Conservation (phyloP, 1,140 invertebrate genomes). For the Sipha flava region DNA sequence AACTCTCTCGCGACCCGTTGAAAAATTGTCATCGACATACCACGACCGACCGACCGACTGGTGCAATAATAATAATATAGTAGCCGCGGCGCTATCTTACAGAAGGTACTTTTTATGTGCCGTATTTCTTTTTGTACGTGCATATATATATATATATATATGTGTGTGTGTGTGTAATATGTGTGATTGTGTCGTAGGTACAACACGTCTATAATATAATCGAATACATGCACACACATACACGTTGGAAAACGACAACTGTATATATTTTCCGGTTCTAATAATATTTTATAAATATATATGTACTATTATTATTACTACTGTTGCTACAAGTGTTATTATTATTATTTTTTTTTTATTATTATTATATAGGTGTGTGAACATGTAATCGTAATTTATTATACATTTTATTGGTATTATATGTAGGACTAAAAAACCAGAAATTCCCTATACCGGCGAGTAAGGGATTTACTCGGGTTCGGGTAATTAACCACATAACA, state of each 20-base stretch:
- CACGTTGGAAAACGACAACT: not conserved
- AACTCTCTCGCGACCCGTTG: not conserved
- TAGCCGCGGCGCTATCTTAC: not conserved
- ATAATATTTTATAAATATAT: no score
- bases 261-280: not conserved
- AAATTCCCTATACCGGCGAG: not conserved
- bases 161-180: no score
- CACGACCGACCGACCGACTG: no score
- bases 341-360: no score
- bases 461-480: not conserved
- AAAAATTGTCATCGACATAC: not conserved
- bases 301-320: no score
- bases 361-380: not conserved
- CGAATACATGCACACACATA: not conserved
- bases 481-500: constrained; percentile 13
- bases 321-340: no score
- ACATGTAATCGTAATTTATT: constrained; percentile 12
- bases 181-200: no score
- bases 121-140: not conserved
- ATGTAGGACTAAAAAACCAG: not conserved
- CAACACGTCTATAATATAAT: no score
- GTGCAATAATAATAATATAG: not conserved
- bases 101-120: not conserved
- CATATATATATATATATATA: no score
- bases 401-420: not conserved